Percentiles rank a stretch among this genome's conserved stretches.
These are phyloP conservation scores for Heterodera schachtii DNA, from an alignment of 1,140 invertebrate species.

Conservation along the genomic window DNA sequence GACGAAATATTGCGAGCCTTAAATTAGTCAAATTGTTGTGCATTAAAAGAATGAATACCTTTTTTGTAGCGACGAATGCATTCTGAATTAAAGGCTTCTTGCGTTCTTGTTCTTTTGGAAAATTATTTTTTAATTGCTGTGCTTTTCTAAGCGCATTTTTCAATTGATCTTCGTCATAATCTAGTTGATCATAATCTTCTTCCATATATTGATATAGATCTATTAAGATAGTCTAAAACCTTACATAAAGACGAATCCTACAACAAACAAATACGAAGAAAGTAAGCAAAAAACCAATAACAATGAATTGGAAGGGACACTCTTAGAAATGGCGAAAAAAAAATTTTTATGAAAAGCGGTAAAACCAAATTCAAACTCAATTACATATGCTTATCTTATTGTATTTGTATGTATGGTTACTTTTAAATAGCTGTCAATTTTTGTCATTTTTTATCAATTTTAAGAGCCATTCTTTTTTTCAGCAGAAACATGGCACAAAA, in stretches of 20 bases:
- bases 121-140: not conserved
- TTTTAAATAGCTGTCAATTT: too few species aligned
- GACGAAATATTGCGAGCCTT: not conserved
- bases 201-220: not conserved
- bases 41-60: not conserved
- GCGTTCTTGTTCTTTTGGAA: not conserved
- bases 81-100: not conserved
- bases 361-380: too few species aligned
- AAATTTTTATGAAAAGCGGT: too few species aligned
- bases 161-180: conserved; percentile 3
- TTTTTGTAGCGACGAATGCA: not conserved
- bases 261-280: too few species aligned
- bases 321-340: too few species aligned
- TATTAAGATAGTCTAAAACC: not conserved
- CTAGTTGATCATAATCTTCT: not conserved
- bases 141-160: conserved; percentile 1
- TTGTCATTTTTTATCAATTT: too few species aligned
- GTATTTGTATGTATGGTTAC: too few species aligned
- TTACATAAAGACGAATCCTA: too few species aligned
- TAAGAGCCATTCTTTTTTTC: too few species aligned
- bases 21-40: not conserved
- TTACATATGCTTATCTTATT: too few species aligned
- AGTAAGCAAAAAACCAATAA: too few species aligned
- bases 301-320: too few species aligned
- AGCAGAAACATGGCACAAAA: conserved; percentile 17